Conservation (phyloP, 2,888 invertebrate genomes). For the Ectemnius continuus region DNA sequence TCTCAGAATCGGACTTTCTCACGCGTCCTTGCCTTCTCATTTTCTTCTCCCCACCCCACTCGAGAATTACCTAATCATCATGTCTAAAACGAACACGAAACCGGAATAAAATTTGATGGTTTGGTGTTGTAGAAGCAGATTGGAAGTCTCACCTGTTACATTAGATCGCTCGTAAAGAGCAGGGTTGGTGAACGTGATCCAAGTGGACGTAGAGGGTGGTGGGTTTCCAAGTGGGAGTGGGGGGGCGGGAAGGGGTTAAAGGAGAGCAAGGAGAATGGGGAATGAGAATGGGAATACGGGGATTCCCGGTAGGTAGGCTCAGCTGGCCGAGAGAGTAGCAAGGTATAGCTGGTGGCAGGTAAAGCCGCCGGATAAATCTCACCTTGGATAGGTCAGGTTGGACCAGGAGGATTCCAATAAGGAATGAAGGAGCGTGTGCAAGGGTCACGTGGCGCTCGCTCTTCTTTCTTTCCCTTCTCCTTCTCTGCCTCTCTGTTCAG, state of each 20-base stretch:
- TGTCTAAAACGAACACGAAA: no score
- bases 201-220: no score
- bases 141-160: constrained; percentile 56
- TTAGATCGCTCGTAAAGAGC: constrained; percentile 35
- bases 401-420: constrained; percentile 68
- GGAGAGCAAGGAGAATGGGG: constrained; percentile 45
- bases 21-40: neutral
- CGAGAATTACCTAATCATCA: no score
- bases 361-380: constrained; percentile 72
- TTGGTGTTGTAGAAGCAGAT: no score
- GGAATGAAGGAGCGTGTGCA: constrained; percentile 60
- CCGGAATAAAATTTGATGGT: no score
- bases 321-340: constrained; percentile 48
- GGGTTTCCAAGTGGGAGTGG: neutral
- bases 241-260: constrained; percentile 31
- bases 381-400: constrained; percentile 74
- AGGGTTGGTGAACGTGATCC: constrained; percentile 54
- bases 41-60: no score
- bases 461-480: constrained; percentile 39
- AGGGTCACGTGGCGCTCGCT: constrained; percentile 65
- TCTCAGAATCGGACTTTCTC: neutral
- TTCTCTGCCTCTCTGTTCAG: constrained; percentile 29
- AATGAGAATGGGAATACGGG: constrained; percentile 55
- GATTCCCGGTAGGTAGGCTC: constrained; percentile 56
- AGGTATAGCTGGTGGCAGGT: constrained; percentile 66